phyloP scores from a whole-genome alignment of 2,888 invertebrate genomes.

The Polydrusus cervinus region DNA sequence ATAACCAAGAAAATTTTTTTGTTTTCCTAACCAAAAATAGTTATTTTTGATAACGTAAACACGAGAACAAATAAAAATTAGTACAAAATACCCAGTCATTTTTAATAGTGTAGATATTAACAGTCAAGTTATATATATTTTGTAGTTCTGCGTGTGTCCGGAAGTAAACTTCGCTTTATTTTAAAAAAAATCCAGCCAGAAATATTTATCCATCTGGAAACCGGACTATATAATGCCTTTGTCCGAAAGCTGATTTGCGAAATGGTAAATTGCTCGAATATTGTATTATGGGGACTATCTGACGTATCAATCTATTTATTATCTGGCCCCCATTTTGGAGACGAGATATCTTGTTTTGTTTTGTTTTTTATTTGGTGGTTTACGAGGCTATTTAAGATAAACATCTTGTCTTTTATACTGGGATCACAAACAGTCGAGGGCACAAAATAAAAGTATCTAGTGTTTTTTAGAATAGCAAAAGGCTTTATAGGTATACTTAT shows the following conservation, averaged over 20 bases:
- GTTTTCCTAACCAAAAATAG: no score
- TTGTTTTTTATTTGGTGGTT: constrained; percentile 25
- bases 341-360: constrained; percentile 25
- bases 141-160: no score
- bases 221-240: constrained; percentile 6
- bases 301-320: constrained; percentile 23
- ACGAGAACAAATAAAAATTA: no score
- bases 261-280: constrained; percentile 22
- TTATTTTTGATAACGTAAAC: no score
- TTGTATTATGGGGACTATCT: constrained; percentile 15
- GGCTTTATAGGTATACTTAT: background rate
- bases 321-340: constrained; percentile 18
- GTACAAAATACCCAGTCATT: no score
- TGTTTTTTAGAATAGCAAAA: background rate
- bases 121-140: no score
- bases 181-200: no score
- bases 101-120: no score
- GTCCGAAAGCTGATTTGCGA: constrained; percentile 11
- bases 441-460: background rate
- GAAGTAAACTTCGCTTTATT: no score
- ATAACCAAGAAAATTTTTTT: no score
- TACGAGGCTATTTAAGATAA: constrained; percentile 22
- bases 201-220: constrained; percentile 1
- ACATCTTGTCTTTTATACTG: constrained; percentile 12
- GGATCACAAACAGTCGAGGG: background rate